Conservation (phyloP, 1,140 invertebrate genomes). For the Drosophila neocordata region DNA sequence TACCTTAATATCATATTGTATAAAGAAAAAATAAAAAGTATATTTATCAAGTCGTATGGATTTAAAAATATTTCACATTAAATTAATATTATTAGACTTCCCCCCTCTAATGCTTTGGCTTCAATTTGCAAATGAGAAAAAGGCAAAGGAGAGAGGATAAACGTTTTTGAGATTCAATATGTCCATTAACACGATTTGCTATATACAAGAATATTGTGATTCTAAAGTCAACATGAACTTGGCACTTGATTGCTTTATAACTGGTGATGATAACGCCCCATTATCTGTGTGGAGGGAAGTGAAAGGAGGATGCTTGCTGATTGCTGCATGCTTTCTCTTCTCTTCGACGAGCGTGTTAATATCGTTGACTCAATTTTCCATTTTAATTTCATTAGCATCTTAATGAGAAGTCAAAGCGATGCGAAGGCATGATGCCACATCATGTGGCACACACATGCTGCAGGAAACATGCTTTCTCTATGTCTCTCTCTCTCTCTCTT, state of each 20-base stretch:
- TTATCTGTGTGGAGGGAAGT: too few relatives aligned
- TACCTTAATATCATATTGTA: too few relatives aligned
- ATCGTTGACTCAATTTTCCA: slow-evolving; percentile 72
- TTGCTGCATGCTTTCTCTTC: not conserved
- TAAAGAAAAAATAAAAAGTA: too few relatives aligned
- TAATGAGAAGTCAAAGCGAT: slow-evolving; percentile 63
- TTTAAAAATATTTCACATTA: too few relatives aligned
- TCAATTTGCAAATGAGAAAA: too few relatives aligned
- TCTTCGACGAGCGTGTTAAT: slow-evolving; percentile 48
- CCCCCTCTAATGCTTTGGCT: too few relatives aligned
- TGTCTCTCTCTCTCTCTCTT: not conserved
- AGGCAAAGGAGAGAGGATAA: not conserved
- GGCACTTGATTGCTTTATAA: slow-evolving; percentile 11
- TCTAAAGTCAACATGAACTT: not conserved
- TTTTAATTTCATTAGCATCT: slow-evolving; percentile 77
- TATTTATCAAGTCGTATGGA: too few relatives aligned
- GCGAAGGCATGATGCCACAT: slow-evolving; percentile 42
- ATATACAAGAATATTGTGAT: not conserved
- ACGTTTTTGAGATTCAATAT: not conserved
- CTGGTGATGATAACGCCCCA: not conserved
- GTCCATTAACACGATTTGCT: not conserved
- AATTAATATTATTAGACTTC: too few relatives aligned
- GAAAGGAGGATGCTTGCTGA: too few relatives aligned
- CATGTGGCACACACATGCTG: slow-evolving; percentile 18
- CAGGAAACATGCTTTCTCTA: slow-evolving; percentile 23